Evolutionary conservation across 2,888 invertebrate species (phyloP).

Genomic region (Tenthredo mesomela): DNA sequence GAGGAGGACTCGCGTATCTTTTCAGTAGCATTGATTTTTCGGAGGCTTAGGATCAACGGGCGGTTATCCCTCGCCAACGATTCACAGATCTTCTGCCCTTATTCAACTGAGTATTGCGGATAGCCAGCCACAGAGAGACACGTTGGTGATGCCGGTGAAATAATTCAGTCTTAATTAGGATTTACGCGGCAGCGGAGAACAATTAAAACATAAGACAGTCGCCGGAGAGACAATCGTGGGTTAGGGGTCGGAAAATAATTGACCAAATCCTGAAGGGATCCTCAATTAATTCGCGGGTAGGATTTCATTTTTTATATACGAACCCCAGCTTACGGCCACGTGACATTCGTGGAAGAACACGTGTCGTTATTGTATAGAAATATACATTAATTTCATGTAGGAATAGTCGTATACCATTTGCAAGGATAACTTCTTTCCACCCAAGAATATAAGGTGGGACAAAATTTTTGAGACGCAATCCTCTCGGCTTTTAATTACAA

Average conservation of each 20-base stretch:
- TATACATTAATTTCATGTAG: background rate
- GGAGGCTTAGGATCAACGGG: conserved; percentile 8
- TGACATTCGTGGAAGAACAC: conserved; percentile 7
- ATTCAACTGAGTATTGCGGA: background rate
- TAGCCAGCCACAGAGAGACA: background rate
- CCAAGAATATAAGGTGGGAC: background rate
- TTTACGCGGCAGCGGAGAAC: conserved; percentile 71
- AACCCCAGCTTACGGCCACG: background rate
- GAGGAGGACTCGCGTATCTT: conserved; percentile 1
- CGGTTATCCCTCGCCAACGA: background rate
- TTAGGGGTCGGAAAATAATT: conserved; percentile 55
- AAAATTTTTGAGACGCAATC: conserved; percentile 36
- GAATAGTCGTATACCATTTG: no score
- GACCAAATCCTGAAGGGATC: conserved; percentile 48
- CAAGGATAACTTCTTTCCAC: background rate
- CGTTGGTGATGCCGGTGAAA: conserved; percentile 60
- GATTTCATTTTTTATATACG: background rate
- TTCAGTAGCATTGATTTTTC: conserved; percentile 46
- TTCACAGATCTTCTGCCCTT: conserved; percentile 33
- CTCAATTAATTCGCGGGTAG: background rate
- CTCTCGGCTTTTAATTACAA: conserved; percentile 53
- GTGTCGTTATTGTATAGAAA: background rate
- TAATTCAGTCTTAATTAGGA: conserved; percentile 75
- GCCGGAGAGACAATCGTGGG: conserved; percentile 60
- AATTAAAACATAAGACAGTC: conserved; percentile 71